These are phyloP conservation scores for Crotalus horridus DNA, from an alignment of 2,113 vertebrate species.

Conservation along the genomic window DNA sequence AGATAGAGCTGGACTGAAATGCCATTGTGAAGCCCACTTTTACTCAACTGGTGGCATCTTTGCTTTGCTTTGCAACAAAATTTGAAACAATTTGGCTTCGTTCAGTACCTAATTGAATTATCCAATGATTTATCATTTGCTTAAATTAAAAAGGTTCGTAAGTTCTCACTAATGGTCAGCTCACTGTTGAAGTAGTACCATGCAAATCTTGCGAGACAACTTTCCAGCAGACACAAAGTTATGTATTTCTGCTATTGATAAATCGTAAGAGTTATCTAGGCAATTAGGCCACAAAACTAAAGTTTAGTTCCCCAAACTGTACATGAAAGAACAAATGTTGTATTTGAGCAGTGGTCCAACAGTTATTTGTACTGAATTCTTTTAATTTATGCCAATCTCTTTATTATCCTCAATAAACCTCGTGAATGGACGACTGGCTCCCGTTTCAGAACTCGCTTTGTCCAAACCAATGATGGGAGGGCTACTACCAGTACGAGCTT, in stretches of 20 bases:
- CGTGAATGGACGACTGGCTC: constrained; percentile 86
- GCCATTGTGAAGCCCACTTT: constrained; percentile 39
- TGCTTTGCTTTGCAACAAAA: constrained; percentile 54
- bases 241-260: constrained; percentile 73
- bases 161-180: constrained; percentile 77
- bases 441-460: constrained; percentile 83
- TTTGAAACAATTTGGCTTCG: constrained; percentile 65
- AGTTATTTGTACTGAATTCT: constrained; percentile 63
- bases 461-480: constrained; percentile 85
- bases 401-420: constrained; percentile 98
- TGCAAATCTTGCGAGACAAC: constrained; percentile 84
- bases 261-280: constrained; percentile 68
- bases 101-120: constrained; percentile 60
- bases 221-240: constrained; percentile 83
- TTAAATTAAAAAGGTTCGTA: constrained; percentile 64
- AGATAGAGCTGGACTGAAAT: constrained; percentile 43
- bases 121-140: constrained; percentile 56
- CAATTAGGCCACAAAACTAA: constrained; percentile 54
- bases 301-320: constrained; percentile 66
- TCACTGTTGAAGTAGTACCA: constrained; percentile 80
- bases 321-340: constrained; percentile 73
- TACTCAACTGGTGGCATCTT: constrained; percentile 54
- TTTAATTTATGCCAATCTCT: constrained; percentile 97
- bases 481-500: constrained; percentile 81
- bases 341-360: constrained; percentile 71